These are phyloP conservation scores for Tetranychus truncatus DNA, from an alignment of 2,888 invertebrate genomes.

Conservation along the genomic window DNA sequence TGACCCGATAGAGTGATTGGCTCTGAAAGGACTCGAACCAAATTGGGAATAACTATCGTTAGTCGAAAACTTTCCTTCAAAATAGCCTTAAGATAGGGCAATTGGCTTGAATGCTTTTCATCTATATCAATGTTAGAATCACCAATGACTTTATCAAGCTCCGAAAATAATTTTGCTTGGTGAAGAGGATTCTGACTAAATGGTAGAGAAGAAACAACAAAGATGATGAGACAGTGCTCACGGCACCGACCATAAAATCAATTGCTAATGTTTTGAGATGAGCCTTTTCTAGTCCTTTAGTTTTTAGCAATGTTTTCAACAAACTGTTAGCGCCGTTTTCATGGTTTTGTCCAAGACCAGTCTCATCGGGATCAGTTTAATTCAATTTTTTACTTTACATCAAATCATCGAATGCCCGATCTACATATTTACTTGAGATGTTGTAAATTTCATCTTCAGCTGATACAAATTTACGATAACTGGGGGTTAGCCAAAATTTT, in stretches of 20 bases:
- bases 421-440: conserved; percentile 14
- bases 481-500: conserved; percentile 26
- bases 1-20: conserved; percentile 42
- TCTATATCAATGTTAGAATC: conserved; percentile 30
- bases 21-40: conserved; percentile 24
- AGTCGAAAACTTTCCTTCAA: conserved; percentile 41
- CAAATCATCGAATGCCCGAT: conserved; percentile 28
- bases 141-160: conserved; percentile 37
- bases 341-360: conserved; percentile 28
- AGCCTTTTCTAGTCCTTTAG: conserved; percentile 21
- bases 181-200: conserved; percentile 48
- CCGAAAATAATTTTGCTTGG: conserved; percentile 59
- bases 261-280: conserved; percentile 27
- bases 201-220: conserved; percentile 42
- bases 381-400: not conserved
- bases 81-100: conserved; percentile 43
- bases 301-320: conserved; percentile 24
- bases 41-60: conserved; percentile 25
- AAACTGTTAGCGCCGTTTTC: conserved; percentile 26
- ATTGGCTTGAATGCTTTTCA: conserved; percentile 31
- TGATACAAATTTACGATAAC: conserved; percentile 27
- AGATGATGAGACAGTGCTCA: conserved; percentile 30
- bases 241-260: conserved; percentile 29
- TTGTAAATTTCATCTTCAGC: conserved; percentile 28
- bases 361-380: not conserved